Base-by-base conservation (phyloP, 92 coral and sea anemone species). In the Chrysogorgia sp. region DNA sequence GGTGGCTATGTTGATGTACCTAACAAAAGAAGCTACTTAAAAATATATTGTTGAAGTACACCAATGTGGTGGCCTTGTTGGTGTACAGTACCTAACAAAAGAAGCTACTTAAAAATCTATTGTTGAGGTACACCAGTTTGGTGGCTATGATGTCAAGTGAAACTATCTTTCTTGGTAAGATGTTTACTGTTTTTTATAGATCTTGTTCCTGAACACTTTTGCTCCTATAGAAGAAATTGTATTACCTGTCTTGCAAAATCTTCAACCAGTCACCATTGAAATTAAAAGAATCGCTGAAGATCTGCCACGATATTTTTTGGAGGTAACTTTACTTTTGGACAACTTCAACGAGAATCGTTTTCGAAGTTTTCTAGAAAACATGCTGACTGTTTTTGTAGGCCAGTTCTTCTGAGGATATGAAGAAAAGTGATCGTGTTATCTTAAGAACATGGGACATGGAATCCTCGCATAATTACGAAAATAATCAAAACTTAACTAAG, bases 391-490 rank as follows among this genome's bases (percentile, higher is more conserved):
- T 14, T 77, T 49, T 32, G 23, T 29, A 72, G 79, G 32, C 64
- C 9, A 57, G 26, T 34, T 72, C 52, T 3, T 85, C 97, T 13
- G 97, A 92, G 68, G 92, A 92, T 90, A 90, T 87, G 85, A 89
- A 85, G 76, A 88, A 90, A 10, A 92, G 87, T 57, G 97, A 96
- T 29, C 96, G 90, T 40, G 92, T 96, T 13, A 89, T 92, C 0
- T 78, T 94, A 30, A 89, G 98, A 76, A 91, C 97, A 5, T 94
- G 98, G 98, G 96, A 94, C 0, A 90, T 89, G 29, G 98, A 94
- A 57, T 94, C 98, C 15, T 79, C 88, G 47, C 98, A 94, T 76
- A 93, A 94, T 71, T 94, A 94, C 63, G 98, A 94, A 75, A 94
- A 94, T 40, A 94, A 94, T 67, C 98, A 91, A 60, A 96, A 94